Base-by-base conservation (phyloP, 2,888 invertebrate genomes). In the Eupithecia dodoneata region DNA sequence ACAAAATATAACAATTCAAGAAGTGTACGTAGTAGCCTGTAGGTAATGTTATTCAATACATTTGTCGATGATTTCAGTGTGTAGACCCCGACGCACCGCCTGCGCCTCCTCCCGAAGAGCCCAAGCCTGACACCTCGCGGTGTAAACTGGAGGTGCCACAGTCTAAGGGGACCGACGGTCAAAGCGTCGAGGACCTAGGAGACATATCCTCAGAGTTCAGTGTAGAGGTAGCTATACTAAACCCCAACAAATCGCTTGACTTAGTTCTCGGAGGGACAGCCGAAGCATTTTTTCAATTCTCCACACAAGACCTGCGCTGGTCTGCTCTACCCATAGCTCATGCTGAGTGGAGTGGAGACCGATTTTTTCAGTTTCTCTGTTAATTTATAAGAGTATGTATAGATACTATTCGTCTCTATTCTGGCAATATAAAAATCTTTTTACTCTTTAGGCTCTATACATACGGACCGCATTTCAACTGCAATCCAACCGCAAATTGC, bases 161-260 rank as follows among this genome's bases (percentile, higher is more conserved):
- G 5, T 83, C 86, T 0, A 91, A 86, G 82, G 93, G 92, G 81
- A 81, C 87, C 2, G 92, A 94, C 78, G 90, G 91, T 74, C 94
- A 94, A 82, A 94, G 94, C 84, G 91, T 95, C 18, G 95, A 95
- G 86, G 95, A 95, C 81, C 87, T 95, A 15, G 94, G 94, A 81
- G 95, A 95, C 87, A 89, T 95, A 87, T 94, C 94, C 70, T 95
- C 95, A 77, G 95, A 95, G 80, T 94, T 95, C 87, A 94, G 94
- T 83, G 94, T 94, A 10, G 94, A 94, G 88, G 94, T 78, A 72
- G 6, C 45, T 66, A 70, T 15, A 49, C 7, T 42, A 13, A 49
- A 52, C 30, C 42, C 59, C 4, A 12, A 63, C 30, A 59, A 63
- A 30, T 30, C 2, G 18, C 63, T 59, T 59, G 55, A 9, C 9